A percentile compares a stretch with the other conserved stretches of the same genome.
phyloP scores from a whole-genome alignment of 2,888 invertebrate genomes.

The Luperina testacea region DNA sequence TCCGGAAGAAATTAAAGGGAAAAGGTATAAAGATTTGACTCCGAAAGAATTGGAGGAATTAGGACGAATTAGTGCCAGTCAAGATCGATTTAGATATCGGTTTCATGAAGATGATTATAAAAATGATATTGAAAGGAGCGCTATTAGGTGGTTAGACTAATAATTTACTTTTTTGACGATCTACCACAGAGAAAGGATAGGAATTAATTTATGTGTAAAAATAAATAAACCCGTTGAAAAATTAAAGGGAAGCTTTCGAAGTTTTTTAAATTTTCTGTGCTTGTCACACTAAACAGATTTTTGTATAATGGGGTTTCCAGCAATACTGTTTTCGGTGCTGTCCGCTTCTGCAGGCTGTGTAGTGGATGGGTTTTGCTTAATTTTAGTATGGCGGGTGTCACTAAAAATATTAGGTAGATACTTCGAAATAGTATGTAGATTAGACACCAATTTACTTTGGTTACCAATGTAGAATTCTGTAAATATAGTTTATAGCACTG shows the following conservation, averaged over 20 bases:
- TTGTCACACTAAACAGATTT: neutral
- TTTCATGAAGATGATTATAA: constrained; percentile 81
- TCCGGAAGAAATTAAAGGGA: constrained; percentile 79
- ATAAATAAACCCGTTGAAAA: neutral
- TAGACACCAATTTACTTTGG: neutral
- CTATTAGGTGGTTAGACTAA: constrained; percentile 80
- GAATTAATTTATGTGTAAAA: neutral
- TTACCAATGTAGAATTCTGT: neutral
- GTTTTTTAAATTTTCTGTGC: neutral
- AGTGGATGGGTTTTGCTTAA: neutral
- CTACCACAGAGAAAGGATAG: neutral
- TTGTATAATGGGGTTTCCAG: neutral
- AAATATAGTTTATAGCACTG: no score
- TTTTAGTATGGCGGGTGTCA: neutral
- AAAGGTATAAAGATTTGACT: constrained; percentile 79
- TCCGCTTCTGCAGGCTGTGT: neutral
- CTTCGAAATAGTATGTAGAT: neutral
- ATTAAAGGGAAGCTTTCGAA: neutral
- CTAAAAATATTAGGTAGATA: neutral
- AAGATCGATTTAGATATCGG: constrained; percentile 82
- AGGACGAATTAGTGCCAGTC: constrained; percentile 78
- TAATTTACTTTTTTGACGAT: neutral
- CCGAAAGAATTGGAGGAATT: constrained; percentile 79
- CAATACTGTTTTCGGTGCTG: neutral
- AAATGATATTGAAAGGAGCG: constrained; percentile 74